Conservation (phyloP, 2,797 vertebrate species). For the Momotus momota region DNA sequence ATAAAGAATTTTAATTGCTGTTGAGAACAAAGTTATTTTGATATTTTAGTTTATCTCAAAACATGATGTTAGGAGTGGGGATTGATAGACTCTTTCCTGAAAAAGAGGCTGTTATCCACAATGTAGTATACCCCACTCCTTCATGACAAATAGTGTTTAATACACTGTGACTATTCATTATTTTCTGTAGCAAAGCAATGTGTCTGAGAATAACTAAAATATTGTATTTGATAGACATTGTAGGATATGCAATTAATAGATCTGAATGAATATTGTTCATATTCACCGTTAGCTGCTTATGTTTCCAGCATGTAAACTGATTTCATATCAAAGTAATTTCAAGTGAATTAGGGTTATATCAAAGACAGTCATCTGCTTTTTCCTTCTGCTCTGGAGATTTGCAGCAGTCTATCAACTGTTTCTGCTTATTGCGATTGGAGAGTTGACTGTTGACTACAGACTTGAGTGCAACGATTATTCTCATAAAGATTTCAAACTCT, state of each 20-base stretch:
- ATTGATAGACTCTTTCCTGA: background rate
- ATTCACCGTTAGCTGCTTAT: background rate
- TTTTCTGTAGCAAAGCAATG: background rate
- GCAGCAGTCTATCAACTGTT: background rate
- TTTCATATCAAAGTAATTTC: background rate
- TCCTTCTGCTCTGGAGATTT: background rate
- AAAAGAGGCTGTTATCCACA: background rate
- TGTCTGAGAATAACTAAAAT: background rate
- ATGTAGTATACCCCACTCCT: background rate
- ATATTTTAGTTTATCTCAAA: background rate
- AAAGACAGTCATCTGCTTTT: background rate
- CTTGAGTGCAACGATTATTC: rapidly evolving
- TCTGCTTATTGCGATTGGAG: background rate
- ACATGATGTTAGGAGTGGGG: rapidly evolving
- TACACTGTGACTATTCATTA: background rate
- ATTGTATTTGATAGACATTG: background rate
- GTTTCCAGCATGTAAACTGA: background rate
- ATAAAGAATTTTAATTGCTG: background rate
- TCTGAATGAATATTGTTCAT: background rate
- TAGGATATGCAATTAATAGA: background rate
- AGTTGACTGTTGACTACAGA: background rate
- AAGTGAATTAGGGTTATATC: background rate
- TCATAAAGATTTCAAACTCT: background rate
- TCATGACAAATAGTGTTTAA: background rate
- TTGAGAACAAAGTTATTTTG: background rate